Conservation (phyloP, 2,888 invertebrate genomes). For the Euspilapteryx auroguttella region DNA sequence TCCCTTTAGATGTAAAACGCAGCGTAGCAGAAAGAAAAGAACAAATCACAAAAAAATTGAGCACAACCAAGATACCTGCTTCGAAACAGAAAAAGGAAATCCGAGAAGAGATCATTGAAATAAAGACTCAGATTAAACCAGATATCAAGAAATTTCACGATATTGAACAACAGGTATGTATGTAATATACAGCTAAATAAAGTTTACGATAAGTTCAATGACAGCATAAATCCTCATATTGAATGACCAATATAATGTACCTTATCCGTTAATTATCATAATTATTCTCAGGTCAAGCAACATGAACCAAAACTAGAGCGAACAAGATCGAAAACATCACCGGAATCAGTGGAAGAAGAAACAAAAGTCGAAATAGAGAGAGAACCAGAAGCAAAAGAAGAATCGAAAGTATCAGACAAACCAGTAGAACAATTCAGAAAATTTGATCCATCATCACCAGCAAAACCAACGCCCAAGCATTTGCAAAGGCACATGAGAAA, state of each 20-base stretch:
- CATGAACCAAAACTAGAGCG: slow-evolving; percentile 40
- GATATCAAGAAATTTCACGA: slow-evolving; percentile 56
- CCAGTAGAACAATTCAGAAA: slow-evolving; percentile 43
- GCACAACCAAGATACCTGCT: slow-evolving; percentile 71
- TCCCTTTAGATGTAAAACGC: slow-evolving; percentile 63
- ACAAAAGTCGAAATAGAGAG: slow-evolving; percentile 20
- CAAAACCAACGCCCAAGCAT: slow-evolving; percentile 54
- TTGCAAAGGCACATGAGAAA: slow-evolving; percentile 55
- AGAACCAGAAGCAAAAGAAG: slow-evolving; percentile 24
- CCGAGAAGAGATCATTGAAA: slow-evolving; percentile 71
- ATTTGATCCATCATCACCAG: slow-evolving; percentile 46
- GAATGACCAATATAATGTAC: too few relatives aligned
- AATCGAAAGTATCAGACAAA: slow-evolving; percentile 26
- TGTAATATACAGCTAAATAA: too few relatives aligned
- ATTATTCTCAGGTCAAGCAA: too few relatives aligned
- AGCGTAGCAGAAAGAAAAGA: slow-evolving; percentile 77
- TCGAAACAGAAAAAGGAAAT: slow-evolving; percentile 75
- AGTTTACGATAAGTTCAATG: too few relatives aligned
- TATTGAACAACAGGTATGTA: slow-evolving; percentile 41
- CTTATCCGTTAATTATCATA: too few relatives aligned
- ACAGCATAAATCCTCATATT: too few relatives aligned
- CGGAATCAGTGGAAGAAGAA: slow-evolving; percentile 32
- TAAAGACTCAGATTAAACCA: slow-evolving; percentile 67
- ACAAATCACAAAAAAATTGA: slow-evolving; percentile 74
- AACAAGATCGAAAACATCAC: slow-evolving; percentile 38